These are phyloP conservation scores for Hypselothyrea guttata DNA, from an alignment of 2,888 invertebrate species.

Conservation along the genomic window DNA sequence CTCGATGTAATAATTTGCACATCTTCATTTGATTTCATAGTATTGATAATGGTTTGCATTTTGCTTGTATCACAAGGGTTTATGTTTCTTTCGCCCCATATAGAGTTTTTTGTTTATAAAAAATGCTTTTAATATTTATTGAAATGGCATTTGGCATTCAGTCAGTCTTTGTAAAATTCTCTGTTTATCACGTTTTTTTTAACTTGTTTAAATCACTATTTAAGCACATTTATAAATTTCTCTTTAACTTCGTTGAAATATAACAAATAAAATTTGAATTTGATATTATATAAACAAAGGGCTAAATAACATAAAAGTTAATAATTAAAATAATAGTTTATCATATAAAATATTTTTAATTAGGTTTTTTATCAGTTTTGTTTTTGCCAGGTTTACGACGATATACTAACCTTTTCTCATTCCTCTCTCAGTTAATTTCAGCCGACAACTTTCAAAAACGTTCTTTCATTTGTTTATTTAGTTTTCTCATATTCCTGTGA, in stretches of 20 bases:
- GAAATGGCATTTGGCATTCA: slow-evolving; percentile 17
- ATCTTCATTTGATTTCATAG: background rate
- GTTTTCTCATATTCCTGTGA: slow-evolving; percentile 67
- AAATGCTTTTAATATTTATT: slow-evolving; percentile 8
- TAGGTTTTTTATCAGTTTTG: slow-evolving; percentile 26
- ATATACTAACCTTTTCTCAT: slow-evolving; percentile 62
- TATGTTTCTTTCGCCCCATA: slow-evolving; percentile 15
- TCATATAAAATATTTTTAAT: slow-evolving; percentile 44
- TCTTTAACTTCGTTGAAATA: slow-evolving; percentile 40
- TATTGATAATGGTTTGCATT: background rate
- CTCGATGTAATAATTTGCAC: background rate
- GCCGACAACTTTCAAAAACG: slow-evolving; percentile 44
- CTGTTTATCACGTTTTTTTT: slow-evolving; percentile 39
- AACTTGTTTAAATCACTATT: slow-evolving; percentile 9
- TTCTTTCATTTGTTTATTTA: slow-evolving; percentile 43
- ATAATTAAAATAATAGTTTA: slow-evolving; percentile 56
- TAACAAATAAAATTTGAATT: slow-evolving; percentile 57
- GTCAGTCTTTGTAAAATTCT: slow-evolving; percentile 45
- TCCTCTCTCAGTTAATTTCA: slow-evolving; percentile 55
- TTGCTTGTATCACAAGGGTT: slow-evolving; percentile 3
- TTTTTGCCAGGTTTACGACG: slow-evolving; percentile 35
- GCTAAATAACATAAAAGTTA: slow-evolving; percentile 69
- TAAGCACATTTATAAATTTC: slow-evolving; percentile 22
- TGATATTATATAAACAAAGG: slow-evolving; percentile 60
- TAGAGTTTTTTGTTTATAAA: slow-evolving; percentile 19